Evolutionary conservation across 2,113 vertebrate genomes (phyloP), one percentile per base, ranked within the genome.

Genomic region (Tragelaphus buxtoni): DNA sequence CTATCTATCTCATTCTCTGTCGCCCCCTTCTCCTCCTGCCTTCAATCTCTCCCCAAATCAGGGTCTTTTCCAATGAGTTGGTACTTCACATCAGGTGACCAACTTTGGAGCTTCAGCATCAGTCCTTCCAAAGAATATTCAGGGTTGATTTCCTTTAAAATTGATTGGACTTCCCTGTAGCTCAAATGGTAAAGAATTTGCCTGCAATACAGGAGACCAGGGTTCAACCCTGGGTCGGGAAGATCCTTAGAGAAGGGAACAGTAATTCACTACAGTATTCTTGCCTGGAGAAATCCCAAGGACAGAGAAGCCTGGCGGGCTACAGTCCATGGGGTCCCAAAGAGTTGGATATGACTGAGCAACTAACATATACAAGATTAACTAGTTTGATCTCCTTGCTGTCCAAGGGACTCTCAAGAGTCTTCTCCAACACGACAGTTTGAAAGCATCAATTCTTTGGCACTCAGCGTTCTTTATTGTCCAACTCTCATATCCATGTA

Each of bases 251-350:
- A 69, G n/a, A 39, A 69, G n/a, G 18, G n/a, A 69, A 69, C 9
- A 22, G 18, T n/a, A 69, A 69, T 39, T 69, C 65, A 39, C 18
- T 39, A 6, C 18, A 69, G n/a, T 69, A 22, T 69, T 22, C n/a
- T 69, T 69, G n/a, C 65, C 65, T 39, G 65, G 65, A 69, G 18
- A 69, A 69, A 69, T 12, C 65, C 65, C 65, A 69, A 22, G 65
- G n/a, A 69, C 65, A 69, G n/a, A 39, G 65, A 69, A 39, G 65
- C 2, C 18, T 39, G 18, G 65, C 0, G 0, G 65, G n/a, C 18
- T 69, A 69, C n/a, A 39, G 65, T 69, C 18, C 1, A 0, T 69
- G 18, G 65, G 18, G 4, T 39, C 9, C 0, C n/a, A 69, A 69
- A 69, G 4, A 69, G 65, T 39, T 69, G 65, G 18, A 69, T 22